Evolutionary conservation across 2,113 vertebrate species (phyloP).

Genomic region (Callaeas wilsoni): DNA sequence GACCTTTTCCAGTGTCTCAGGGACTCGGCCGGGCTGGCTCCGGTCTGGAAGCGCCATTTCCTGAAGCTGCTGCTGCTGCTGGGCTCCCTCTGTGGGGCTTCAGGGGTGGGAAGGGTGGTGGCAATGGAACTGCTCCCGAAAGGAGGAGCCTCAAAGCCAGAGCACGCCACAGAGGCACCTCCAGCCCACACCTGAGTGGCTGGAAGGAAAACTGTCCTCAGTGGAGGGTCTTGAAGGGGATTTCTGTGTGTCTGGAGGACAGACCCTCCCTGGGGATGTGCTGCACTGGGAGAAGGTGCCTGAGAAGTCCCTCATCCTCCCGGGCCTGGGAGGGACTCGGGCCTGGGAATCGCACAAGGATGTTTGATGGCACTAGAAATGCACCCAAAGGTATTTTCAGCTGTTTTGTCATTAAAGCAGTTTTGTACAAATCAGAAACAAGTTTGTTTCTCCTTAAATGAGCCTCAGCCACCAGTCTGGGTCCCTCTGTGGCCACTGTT

Average conservation of each 20-base stretch:
- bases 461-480: accelerated
- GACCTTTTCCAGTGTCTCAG: not conserved
- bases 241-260: not conserved
- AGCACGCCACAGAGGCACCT: not conserved
- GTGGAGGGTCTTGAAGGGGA: not conserved
- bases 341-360: not conserved
- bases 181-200: accelerated
- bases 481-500: not conserved
- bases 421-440: slow-evolving; percentile 1
- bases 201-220: not conserved
- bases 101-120: not conserved
- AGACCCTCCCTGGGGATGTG: not conserved
- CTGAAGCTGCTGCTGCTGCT: not conserved
- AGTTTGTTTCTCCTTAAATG: not conserved
- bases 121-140: not conserved
- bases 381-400: not conserved
- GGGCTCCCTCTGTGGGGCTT: not conserved
- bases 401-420: slow-evolving; percentile 28
- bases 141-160: not conserved
- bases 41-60: not conserved
- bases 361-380: not conserved
- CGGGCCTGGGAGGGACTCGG: not conserved
- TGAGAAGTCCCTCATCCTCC: not conserved
- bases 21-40: not conserved
- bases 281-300: not conserved